Conservation (phyloP, 2,113 vertebrate genomes). For the Takifugu bimaculatus region DNA sequence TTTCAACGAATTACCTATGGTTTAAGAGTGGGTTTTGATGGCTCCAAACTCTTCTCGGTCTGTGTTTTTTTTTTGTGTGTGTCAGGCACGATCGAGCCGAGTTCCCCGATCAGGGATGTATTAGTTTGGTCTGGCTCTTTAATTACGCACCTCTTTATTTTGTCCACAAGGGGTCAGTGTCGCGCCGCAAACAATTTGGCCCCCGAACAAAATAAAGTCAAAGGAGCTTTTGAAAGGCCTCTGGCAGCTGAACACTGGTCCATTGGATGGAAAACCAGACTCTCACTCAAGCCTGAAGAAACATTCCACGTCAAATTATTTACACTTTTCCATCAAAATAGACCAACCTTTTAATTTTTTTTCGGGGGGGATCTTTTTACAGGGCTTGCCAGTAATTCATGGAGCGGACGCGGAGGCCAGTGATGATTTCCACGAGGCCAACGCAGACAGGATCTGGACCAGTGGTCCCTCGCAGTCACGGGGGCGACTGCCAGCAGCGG, state of each 20-base stretch:
- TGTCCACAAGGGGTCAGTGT: constrained; percentile 64
- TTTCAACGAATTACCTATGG: too few relatives aligned
- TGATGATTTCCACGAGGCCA: constrained; percentile 56
- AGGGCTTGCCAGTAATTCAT: constrained; percentile 44
- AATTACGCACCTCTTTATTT: constrained; percentile 11
- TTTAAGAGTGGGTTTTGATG: too few relatives aligned
- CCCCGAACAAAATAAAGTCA: constrained; percentile 4
- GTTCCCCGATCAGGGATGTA: background rate
- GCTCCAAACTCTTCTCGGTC: too few relatives aligned
- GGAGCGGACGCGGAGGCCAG: constrained; percentile 34
- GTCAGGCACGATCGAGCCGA: background rate
- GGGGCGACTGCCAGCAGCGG: constrained; percentile 33
- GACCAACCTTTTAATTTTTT: background rate
- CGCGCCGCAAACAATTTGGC: background rate
- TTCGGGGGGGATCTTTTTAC: constrained; percentile 31
- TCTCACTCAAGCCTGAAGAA: constrained; percentile 34
- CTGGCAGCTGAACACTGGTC: constrained; percentile 51
- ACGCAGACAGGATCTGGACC: constrained; percentile 58
- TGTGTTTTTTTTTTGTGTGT: background rate
- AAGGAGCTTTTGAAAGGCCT: constrained; percentile 33
- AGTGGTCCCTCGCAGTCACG: constrained; percentile 45
- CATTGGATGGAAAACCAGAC: constrained; percentile 56
- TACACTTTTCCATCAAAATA: constrained; percentile 53
- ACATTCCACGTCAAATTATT: constrained; percentile 57
- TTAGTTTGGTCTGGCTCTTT: background rate